A percentile compares a stretch with the other conserved stretches of the same genome.
Evolutionary conservation across 2,888 invertebrate species (phyloP).

Genomic region (Troides aeacus): DNA sequence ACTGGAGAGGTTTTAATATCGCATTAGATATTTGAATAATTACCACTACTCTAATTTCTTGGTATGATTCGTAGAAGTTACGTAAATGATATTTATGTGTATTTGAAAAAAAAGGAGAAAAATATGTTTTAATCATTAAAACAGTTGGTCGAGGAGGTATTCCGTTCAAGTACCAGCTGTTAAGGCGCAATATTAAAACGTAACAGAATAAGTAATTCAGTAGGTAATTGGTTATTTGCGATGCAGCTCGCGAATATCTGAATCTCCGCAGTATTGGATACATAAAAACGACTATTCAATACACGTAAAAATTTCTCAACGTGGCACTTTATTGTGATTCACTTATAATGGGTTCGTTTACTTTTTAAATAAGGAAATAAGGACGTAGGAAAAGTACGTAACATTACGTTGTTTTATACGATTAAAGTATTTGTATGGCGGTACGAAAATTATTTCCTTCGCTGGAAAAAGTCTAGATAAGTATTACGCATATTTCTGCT

Average conservation of each 20-base stretch:
- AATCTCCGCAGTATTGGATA: conserved; percentile 36
- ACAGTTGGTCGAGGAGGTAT: not conserved
- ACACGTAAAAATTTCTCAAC: conserved; percentile 38
- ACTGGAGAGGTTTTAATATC: no score
- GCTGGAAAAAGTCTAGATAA: no score
- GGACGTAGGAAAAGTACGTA: not conserved
- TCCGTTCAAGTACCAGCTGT: conserved; percentile 11
- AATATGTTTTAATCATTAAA: not conserved
- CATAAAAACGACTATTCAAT: conserved; percentile 35
- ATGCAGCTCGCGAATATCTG: conserved; percentile 40
- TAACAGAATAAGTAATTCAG: conserved; percentile 23
- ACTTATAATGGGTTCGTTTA: conserved; percentile 38
- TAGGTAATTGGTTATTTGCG: conserved; percentile 35
- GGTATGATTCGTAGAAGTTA: no score
- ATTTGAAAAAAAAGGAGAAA: no score
- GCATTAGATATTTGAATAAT: no score
- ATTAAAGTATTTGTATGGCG: no score
- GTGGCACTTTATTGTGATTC: conserved; percentile 36
- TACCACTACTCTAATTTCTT: no score
- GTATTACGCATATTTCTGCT: no score
- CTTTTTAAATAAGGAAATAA: conserved; percentile 29
- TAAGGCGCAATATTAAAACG: conserved; percentile 15
- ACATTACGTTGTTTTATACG: no score
- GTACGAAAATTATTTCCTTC: no score
- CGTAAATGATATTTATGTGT: no score